Conservation (phyloP, 2,113 vertebrate genomes). For the Plectropomus leopardus region DNA sequence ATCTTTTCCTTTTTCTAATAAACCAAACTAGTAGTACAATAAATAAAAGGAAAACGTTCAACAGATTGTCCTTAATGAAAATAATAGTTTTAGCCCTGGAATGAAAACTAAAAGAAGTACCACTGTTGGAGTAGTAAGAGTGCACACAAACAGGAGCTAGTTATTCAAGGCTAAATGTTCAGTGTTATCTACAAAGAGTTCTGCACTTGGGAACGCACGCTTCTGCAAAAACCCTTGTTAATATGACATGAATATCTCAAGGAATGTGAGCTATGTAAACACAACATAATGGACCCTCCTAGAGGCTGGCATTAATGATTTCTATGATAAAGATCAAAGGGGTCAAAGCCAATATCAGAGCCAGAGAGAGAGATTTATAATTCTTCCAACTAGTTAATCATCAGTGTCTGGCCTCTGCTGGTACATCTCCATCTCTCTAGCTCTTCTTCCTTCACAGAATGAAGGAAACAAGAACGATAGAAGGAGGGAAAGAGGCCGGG, state of each 20-base stretch:
- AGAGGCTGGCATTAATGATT: not conserved
- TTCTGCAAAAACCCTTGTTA: not conserved
- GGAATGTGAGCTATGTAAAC: constrained; percentile 31
- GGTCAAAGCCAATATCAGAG: not conserved
- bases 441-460: not conserved
- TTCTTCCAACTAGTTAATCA: constrained; percentile 12
- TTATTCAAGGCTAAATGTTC: not conserved
- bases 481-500: constrained; percentile 7
- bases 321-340: constrained; percentile 17
- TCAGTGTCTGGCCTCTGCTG: constrained; percentile 6
- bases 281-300: not conserved
- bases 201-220: not conserved
- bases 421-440: constrained; percentile 9
- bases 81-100: not conserved
- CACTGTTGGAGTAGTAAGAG: too few species aligned
- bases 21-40: not conserved
- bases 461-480: not conserved
- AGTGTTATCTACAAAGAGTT: not conserved
- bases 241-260: not conserved
- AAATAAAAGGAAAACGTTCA: not conserved
- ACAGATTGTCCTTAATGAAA: too few species aligned
- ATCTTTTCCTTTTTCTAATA: not conserved
- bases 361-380: constrained; percentile 2
- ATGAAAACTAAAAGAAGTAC: not conserved
- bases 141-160: not conserved